Conservation (phyloP, 2,888 invertebrate genomes). For the Drosophila atripex region DNA sequence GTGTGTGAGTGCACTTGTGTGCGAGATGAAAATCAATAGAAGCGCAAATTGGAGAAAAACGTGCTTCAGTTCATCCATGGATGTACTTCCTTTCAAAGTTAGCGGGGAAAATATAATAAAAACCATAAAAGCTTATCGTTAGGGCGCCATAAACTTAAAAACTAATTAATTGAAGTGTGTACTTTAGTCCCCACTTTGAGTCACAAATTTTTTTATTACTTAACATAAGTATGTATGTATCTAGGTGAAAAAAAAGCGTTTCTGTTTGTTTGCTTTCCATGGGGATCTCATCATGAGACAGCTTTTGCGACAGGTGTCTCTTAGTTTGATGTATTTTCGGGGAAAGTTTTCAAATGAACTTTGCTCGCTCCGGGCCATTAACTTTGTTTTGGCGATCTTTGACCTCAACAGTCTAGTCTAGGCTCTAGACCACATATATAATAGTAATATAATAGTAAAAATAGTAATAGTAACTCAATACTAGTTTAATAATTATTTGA, state of each 20-base stretch:
- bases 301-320: slow-evolving; percentile 27
- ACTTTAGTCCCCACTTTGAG: slow-evolving; percentile 51
- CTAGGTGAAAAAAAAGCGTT: neutral
- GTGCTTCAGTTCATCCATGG: slow-evolving; percentile 25
- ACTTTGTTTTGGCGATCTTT: neutral
- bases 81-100: slow-evolving; percentile 5
- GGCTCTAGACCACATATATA: no score
- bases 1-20: slow-evolving; percentile 17
- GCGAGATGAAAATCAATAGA: slow-evolving; percentile 44
- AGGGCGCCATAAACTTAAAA: slow-evolving; percentile 50
- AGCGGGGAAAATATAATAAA: slow-evolving; percentile 20
- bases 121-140: slow-evolving; percentile 38
- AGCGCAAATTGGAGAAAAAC: slow-evolving; percentile 43
- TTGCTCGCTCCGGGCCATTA: slow-evolving; percentile 16
- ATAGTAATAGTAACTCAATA: no score
- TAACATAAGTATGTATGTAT: neutral
- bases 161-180: slow-evolving; percentile 46
- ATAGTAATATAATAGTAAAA: no score
- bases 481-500: no score
- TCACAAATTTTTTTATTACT: slow-evolving; percentile 7
- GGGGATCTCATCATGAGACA: slow-evolving; percentile 8
- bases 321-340: slow-evolving; percentile 17
- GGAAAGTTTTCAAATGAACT: slow-evolving; percentile 33
- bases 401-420: neutral
- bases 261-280: slow-evolving; percentile 7